Evolutionary conservation across 1,140 invertebrate species (phyloP).

Genomic region (Aleiodes sp.): DNA sequence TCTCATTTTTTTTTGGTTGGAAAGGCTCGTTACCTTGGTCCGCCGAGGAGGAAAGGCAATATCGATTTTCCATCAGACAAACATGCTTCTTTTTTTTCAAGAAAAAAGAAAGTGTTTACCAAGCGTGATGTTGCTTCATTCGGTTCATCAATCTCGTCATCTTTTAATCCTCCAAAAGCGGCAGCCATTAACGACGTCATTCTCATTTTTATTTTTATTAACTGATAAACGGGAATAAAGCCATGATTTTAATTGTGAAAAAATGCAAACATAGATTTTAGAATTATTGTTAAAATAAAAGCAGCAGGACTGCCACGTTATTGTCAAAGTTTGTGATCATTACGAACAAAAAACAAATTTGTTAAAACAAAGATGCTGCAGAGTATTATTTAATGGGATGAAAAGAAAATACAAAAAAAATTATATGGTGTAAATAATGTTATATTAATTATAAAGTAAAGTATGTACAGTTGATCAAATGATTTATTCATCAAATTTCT

Average conservation of each 20-base stretch:
- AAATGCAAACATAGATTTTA: slow-evolving; percentile 14
- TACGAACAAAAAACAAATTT: slow-evolving; percentile 19
- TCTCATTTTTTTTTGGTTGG: background rate
- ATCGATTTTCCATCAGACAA: background rate
- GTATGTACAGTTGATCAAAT: background rate
- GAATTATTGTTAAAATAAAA: slow-evolving; percentile 28
- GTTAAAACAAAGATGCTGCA: slow-evolving; percentile 16
- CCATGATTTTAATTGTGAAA: no score
- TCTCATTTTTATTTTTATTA: no score
- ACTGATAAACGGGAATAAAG: no score
- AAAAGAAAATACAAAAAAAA: no score
- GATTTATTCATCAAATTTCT: slow-evolving; percentile 15
- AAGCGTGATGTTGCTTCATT: background rate
- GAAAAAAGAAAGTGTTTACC: background rate
- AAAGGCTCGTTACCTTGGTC: background rate
- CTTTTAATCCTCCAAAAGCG: no score
- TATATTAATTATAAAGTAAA: slow-evolving; percentile 32
- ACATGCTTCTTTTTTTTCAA: no score
- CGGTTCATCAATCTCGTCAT: background rate
- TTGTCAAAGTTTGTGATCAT: slow-evolving; percentile 37
- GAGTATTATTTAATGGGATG: slow-evolving; percentile 13
- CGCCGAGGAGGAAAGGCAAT: background rate
- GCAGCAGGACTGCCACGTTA: slow-evolving; percentile 38
- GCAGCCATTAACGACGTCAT: no score
- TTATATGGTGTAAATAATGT: slow-evolving; percentile 34